Evolutionary conservation across 2,888 invertebrate genomes (phyloP).

Genomic region (Dione vanillae): DNA sequence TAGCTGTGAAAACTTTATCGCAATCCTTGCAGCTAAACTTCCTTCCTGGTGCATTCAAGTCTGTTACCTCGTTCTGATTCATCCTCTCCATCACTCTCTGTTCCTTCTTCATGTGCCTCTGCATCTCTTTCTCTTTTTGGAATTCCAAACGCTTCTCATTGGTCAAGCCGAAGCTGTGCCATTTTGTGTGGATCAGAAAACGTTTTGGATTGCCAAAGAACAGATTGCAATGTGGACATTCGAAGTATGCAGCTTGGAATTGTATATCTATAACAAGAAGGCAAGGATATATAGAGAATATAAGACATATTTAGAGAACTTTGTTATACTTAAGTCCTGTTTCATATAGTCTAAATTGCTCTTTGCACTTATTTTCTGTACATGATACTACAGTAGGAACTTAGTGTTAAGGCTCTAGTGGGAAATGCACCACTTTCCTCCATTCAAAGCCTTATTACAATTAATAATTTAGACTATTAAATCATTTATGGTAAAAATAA

Average conservation of each 20-base stretch:
- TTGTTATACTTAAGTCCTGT: too few species aligned
- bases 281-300: background rate
- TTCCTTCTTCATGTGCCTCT: slow-evolving; percentile 54
- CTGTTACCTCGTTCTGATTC: slow-evolving; percentile 51
- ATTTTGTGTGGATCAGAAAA: slow-evolving; percentile 73
- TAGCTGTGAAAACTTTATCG: slow-evolving; percentile 64
- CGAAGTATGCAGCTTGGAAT: slow-evolving; percentile 54
- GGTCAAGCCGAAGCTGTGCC: slow-evolving; percentile 73
- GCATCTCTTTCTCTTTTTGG: slow-evolving; percentile 57
- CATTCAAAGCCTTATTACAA: too few species aligned
- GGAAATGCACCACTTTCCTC: too few species aligned
- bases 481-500: too few species aligned
- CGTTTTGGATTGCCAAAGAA: slow-evolving; percentile 70
- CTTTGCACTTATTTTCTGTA: too few species aligned
- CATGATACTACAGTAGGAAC: too few species aligned
- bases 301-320: too few species aligned
- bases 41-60: slow-evolving; percentile 48
- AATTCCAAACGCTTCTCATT: slow-evolving; percentile 60
- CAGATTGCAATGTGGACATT: slow-evolving; percentile 68
- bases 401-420: too few species aligned
- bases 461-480: too few species aligned
- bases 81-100: slow-evolving; percentile 53
- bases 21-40: slow-evolving; percentile 69
- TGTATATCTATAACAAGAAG: slow-evolving; percentile 17
- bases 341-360: too few species aligned